Conservation (phyloP, 2,888 invertebrate species). For the Brachynemurus nebulosus region DNA sequence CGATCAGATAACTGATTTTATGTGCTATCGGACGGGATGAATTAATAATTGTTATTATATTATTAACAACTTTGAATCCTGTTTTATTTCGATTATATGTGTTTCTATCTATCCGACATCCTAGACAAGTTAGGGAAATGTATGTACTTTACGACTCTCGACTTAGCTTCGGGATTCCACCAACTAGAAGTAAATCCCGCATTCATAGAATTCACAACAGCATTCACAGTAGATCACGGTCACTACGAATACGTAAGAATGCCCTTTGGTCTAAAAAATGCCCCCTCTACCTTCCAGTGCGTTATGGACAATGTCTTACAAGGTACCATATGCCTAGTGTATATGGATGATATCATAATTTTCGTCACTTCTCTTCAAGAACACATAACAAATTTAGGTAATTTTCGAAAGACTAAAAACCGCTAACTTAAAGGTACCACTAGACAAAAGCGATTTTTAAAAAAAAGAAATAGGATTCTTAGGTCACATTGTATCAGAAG, state of each 20-base stretch:
- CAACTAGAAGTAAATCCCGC: constrained; percentile 18
- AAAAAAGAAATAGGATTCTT: constrained; percentile 18
- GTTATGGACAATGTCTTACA: constrained; percentile 16
- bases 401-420: constrained; percentile 12
- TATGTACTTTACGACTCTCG: constrained; percentile 18
- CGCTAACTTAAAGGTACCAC: constrained; percentile 14
- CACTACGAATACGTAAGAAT: constrained; percentile 19
- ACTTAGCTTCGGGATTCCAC: constrained; percentile 19
- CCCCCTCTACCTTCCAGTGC: constrained; percentile 19
- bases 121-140: constrained; percentile 15
- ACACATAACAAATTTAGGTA: constrained; percentile 11
- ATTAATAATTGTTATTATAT: no score
- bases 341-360: constrained; percentile 20
- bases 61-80: no score
- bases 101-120: no score
- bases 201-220: constrained; percentile 19
- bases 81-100: no score
- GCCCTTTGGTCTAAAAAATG: constrained; percentile 18
- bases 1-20: no score
- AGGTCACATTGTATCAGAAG: constrained; percentile 20
- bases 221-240: constrained; percentile 16
- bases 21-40: no score
- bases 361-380: constrained; percentile 16
- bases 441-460: constrained; percentile 16
- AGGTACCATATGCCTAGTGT: constrained; percentile 11